Evolutionary conservation across 2,113 vertebrate genomes (phyloP).

Genomic region (Stigmatopora argus): DNA sequence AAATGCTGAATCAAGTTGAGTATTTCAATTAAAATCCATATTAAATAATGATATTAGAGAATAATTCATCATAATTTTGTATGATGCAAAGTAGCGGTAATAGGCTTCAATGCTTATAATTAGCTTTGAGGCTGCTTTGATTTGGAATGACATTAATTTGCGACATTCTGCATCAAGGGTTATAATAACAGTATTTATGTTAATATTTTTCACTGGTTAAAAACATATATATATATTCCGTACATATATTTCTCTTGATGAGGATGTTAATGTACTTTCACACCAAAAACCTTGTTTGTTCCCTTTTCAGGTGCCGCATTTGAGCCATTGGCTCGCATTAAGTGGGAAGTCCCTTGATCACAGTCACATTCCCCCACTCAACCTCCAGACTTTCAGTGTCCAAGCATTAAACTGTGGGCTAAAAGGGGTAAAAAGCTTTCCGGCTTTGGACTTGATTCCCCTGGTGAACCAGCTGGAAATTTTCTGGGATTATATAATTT

Average conservation of each 20-base stretch:
- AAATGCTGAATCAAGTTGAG: no score
- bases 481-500: conserved; percentile 45
- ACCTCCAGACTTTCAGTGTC: conserved; percentile 29
- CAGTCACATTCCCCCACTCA: conserved; percentile 29
- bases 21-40: no score
- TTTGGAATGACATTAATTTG: no score
- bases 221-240: no score
- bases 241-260: not conserved
- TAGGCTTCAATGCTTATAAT: no score
- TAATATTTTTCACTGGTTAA: no score
- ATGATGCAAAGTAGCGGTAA: no score
- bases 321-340: conserved; percentile 46
- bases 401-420: conserved; percentile 37
- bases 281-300: not conserved
- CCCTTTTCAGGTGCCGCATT: conserved; percentile 43
- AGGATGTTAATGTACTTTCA: not conserved
- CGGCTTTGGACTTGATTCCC: conserved; percentile 60
- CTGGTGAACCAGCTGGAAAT: conserved; percentile 46
- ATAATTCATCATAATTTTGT: no score
- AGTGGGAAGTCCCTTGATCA: conserved; percentile 40
- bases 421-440: conserved; percentile 43
- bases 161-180: no score
- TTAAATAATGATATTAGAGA: no score
- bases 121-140: no score
- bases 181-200: no score